phyloP scores from a whole-genome alignment of 2,888 invertebrate genomes.

The Drosophila kanekoi region DNA sequence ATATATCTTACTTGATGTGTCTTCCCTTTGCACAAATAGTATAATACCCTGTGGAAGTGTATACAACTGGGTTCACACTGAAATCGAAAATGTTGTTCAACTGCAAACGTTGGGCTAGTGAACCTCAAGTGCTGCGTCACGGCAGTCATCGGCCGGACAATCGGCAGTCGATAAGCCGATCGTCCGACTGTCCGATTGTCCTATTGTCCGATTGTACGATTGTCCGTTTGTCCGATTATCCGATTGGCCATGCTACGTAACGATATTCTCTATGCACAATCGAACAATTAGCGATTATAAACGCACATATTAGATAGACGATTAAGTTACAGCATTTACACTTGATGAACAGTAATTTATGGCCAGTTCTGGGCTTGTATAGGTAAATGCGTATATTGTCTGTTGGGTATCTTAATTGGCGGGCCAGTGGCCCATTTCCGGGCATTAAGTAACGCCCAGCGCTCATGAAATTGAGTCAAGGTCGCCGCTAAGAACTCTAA shows the following conservation, averaged over 20 bases:
- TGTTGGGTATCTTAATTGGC: background rate
- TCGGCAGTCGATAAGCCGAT: slow-evolving; percentile 28
- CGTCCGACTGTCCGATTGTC: slow-evolving; percentile 23
- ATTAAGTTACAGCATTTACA: background rate
- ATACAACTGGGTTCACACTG: slow-evolving; percentile 8
- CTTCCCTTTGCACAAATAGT: no score
- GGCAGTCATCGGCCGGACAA: slow-evolving; percentile 13
- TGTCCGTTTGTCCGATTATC: slow-evolving; percentile 25
- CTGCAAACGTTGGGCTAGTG: slow-evolving; percentile 25
- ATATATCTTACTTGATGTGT: no score
- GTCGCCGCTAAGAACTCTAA: slow-evolving; percentile 14
- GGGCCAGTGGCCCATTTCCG: slow-evolving; percentile 9
- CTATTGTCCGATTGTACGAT: slow-evolving; percentile 26
- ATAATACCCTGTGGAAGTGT: background rate
- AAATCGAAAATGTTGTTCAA: slow-evolving; percentile 65
- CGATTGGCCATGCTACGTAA: slow-evolving; percentile 9
- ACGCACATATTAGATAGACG: background rate
- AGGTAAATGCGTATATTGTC: background rate
- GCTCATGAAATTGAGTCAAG: slow-evolving; percentile 34
- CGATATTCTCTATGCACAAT: slow-evolving; percentile 7
- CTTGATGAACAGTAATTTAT: background rate
- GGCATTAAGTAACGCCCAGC: background rate
- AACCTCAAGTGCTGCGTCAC: slow-evolving; percentile 20
- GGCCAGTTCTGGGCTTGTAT: background rate
- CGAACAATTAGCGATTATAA: slow-evolving; percentile 12